These are phyloP conservation scores for Protobothrops flavoviridis DNA, from an alignment of 2,113 vertebrate genomes.

Conservation along the genomic window DNA sequence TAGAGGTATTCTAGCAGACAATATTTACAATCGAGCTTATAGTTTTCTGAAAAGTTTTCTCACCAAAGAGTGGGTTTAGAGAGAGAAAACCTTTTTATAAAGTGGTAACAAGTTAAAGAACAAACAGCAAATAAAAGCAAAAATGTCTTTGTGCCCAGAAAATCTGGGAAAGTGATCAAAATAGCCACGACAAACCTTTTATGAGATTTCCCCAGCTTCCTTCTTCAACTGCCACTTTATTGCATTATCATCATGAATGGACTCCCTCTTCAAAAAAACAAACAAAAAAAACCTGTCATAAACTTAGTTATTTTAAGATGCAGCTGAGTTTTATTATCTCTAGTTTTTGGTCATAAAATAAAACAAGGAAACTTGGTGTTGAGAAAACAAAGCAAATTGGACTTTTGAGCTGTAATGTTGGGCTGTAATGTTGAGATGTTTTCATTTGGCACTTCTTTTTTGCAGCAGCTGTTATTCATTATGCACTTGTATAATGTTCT, in stretches of 20 bases:
- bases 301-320: not conserved
- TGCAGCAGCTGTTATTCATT: not conserved
- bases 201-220: not conserved
- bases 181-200: not conserved
- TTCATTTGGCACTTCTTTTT: conserved; percentile 10
- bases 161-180: not conserved
- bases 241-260: not conserved
- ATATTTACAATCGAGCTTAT: not conserved
- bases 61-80: not conserved
- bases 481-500: not conserved
- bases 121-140: not conserved
- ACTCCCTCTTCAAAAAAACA: not conserved
- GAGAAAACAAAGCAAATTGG: conserved; percentile 3
- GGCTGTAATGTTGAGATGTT: not conserved
- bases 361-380: conserved; percentile 3
- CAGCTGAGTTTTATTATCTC: not conserved
- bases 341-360: not conserved
- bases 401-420: not conserved
- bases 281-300: not conserved
- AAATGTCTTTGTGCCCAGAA: not conserved
- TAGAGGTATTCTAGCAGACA: not conserved
- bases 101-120: too few species aligned
- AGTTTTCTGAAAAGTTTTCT: not conserved
- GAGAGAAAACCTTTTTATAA: too few species aligned
- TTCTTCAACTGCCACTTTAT: not conserved